A percentile compares a stretch with the other conserved stretches of the same genome.
Conservation (phyloP, 2,113 vertebrate genomes). For the Eurypyga helias region DNA sequence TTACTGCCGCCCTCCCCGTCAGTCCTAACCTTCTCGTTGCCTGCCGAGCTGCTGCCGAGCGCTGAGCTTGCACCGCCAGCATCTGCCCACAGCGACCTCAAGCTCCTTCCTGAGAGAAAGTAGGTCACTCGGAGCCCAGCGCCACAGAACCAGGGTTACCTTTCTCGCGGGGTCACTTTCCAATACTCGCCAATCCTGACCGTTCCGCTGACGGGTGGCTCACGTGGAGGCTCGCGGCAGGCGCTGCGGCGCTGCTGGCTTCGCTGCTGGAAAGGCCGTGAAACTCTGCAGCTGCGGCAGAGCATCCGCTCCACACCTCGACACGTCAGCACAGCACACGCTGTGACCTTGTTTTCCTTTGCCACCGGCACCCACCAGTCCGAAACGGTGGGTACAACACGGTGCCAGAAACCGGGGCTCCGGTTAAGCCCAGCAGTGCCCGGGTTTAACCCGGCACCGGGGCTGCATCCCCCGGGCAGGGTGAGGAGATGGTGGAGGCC, state of each 20-base stretch:
- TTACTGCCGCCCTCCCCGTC: not conserved
- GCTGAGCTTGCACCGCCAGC: not conserved
- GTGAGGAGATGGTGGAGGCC: not conserved
- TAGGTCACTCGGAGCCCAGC: not conserved
- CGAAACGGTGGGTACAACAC: accelerated
- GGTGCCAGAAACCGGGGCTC: not conserved
- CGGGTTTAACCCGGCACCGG: not conserved
- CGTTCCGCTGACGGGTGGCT: not conserved
- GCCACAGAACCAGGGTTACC: not conserved
- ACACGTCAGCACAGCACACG: not conserved
- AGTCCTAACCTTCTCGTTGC: not conserved
- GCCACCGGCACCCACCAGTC: accelerated
- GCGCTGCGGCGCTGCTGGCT: not conserved
- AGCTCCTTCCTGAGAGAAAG: not conserved
- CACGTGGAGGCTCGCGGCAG: not conserved
- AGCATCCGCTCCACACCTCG: not conserved
- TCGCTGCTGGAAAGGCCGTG: not conserved
- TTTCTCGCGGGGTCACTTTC: not conserved
- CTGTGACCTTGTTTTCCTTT: not conserved
- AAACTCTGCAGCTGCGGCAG: not conserved
- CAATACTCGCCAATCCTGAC: not conserved
- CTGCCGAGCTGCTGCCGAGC: not conserved
- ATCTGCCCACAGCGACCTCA: not conserved
- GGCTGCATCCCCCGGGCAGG: not conserved
- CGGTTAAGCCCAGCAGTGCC: not conserved